Base-by-base conservation (phyloP, 2,888 invertebrate genomes). In the Leucophenga montana region DNA sequence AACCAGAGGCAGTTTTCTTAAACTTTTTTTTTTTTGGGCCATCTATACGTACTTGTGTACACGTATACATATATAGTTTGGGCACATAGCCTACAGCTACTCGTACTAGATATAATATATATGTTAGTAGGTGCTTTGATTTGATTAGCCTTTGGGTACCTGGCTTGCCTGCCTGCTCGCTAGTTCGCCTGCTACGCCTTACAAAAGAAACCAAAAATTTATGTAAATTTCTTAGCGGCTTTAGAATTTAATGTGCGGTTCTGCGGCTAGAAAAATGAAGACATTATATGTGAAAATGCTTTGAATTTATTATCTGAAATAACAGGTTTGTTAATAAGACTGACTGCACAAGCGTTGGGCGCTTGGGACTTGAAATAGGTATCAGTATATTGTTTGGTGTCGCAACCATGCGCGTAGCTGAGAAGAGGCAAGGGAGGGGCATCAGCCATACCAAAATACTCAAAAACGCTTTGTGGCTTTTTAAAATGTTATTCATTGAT, bases 141-240 rank as follows among this genome's bases (percentile, higher is more conserved):
- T 64, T 64, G 62, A 54, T 39, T 68, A 54, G 67, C 59, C 27
- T 33, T 39, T 39, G 39, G 8, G 4, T 39, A 39, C 5, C 39
- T 39, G 39, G 44, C 48, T 82, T 81, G 81, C 83, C 83, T 81
- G 78, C 75, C 67, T 73, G 68, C 59, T 16, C 33, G 46, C 48
- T 48, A n/a, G 48, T n/a, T 13, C 73, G 57, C 66, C 79, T 70
- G 68, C 68, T 71, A 66, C 69, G 66, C 53, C 75, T 46, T 33
- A 33, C 44, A 44, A 64, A 33, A 56, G 66, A 57, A 66, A 48
- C 48, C 16, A 73, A 75, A 83, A 83, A 82, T 83, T 76, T 81
- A 81, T 81, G 80, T 70, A 82, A 77, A 82, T 83, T 81, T 74
- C 76, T 64, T n/a, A 80, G 82, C 83, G 82, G 82, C 80, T 82